These are phyloP conservation scores for Drosophila birchii DNA, from an alignment of 2,888 invertebrate species.

Conservation along the genomic window DNA sequence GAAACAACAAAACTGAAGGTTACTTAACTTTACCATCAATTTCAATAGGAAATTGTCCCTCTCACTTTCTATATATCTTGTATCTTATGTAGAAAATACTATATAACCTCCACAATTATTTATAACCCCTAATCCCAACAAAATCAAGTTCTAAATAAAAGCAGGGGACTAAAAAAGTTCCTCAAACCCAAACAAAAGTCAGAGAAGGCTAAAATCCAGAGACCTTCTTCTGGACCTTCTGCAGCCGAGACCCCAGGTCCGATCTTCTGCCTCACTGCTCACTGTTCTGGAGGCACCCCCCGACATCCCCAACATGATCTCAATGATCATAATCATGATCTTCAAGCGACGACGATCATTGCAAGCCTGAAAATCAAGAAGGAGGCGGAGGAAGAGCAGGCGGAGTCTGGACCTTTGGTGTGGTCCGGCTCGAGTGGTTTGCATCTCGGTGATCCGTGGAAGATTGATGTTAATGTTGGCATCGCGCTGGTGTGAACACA, in stretches of 20 bases:
- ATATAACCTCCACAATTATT: too few relatives aligned
- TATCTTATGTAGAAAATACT: neutral
- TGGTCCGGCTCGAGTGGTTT: constrained; percentile 76
- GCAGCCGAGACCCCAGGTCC: constrained; percentile 10
- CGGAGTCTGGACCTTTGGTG: constrained; percentile 47
- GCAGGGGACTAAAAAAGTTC: constrained; percentile 43
- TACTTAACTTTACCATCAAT: neutral
- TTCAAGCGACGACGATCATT: constrained; percentile 2
- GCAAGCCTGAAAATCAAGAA: neutral
- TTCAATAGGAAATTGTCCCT: neutral
- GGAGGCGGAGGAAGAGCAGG: too few relatives aligned
- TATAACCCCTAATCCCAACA: neutral
- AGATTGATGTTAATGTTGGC: constrained; percentile 83
- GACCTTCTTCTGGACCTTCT: constrained; percentile 23
- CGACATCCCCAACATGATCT: constrained; percentile 49
- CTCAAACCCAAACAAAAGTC: constrained; percentile 46
- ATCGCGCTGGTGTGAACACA: constrained; percentile 81
- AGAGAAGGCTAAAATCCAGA: constrained; percentile 33
- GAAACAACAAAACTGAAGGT: neutral
- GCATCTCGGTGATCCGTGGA: constrained; percentile 83
- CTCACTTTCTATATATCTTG: neutral
- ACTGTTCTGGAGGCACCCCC: constrained; percentile 10
- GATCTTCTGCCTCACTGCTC: constrained; percentile 70
- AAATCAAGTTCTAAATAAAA: neutral
- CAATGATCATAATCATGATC: constrained; percentile 37